Evolutionary conservation across 2,113 vertebrate species (phyloP), one percentile per base, ranked within the genome.

Genomic region (Antigone vipio): DNA sequence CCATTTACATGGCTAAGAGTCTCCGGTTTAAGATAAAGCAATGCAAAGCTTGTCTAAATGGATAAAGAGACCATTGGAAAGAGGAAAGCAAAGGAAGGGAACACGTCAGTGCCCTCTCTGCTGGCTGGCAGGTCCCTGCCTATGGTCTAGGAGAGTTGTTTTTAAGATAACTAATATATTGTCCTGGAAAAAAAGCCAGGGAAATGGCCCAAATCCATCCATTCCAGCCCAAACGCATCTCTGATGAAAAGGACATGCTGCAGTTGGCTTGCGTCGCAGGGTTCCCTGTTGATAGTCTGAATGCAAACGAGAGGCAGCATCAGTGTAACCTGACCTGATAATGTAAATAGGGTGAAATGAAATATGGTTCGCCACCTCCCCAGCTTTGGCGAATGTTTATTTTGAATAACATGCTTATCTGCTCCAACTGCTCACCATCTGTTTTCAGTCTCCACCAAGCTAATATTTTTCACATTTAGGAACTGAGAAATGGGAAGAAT

Each of bases 361-460:
- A 97, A 97, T 97, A 97, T 93, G 97, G 96, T 96, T 97, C 78
- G 77, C 93, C 97, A 97, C 94, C 96, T 96, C 96, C 97, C 97
- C 96, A 98, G 97, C 95, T 97, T 95, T 74, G 96, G 97, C 84
- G 97, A 98, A 98, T 98, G 98, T 98, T 98, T 98, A 98, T 98
- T 98, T 98, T 97, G 93, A 98, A 98, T 97, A 98, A 98, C 96
- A 96, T 35, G 97, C 97, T 97, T 98, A 97, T 96, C 96, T 97
- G 96, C 86, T 98, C 96, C 97, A 98, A 98, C 73, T 97, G 97
- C 95, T 96, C 94, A 96, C 98, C 98, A 98, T 98, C 98, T 98
- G 98, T 98, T 98, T 98, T 95, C 94, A 97, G 95, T 97, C 97
- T 98, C 95, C 94, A 98, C 84, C 89, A 97, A 98, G 97, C 95